A percentile compares a stretch with the other conserved stretches of the same genome.
These are phyloP conservation scores for Leucoraja ocellata DNA, from an alignment of 2,797 vertebrate species.

Conservation along the genomic window DNA sequence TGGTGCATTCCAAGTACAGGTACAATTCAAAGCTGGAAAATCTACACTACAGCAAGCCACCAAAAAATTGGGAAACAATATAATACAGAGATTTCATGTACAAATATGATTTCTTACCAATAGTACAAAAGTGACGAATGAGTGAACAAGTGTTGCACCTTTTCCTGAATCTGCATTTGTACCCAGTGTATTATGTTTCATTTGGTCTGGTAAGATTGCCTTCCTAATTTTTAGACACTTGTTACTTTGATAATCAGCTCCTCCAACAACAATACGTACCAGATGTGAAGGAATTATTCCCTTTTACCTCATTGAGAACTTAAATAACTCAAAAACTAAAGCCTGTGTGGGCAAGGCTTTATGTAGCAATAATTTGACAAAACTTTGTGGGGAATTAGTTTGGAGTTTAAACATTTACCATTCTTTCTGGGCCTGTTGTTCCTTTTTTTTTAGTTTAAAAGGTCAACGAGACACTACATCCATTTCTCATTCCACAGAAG, in stretches of 20 bases:
- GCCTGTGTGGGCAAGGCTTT: background rate
- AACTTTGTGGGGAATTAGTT: background rate
- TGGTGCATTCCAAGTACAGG: slow-evolving; percentile 16
- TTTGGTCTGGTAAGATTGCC: background rate
- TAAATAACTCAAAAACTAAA: background rate
- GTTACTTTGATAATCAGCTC: background rate
- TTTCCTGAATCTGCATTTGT: slow-evolving; percentile 19
- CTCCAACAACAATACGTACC: background rate
- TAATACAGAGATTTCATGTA: slow-evolving; percentile 33
- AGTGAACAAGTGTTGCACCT: slow-evolving; percentile 12
- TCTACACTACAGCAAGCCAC: slow-evolving; percentile 37
- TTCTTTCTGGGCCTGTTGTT: background rate
- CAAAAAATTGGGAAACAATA: slow-evolving; percentile 28
- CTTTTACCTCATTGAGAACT: background rate
- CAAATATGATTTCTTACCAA: slow-evolving; percentile 27
- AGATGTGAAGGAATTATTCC: background rate
- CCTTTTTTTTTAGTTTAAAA: background rate
- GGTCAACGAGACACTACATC: too few relatives aligned
- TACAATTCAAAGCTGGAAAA: slow-evolving; percentile 30
- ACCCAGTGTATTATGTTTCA: background rate
- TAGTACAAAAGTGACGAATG: slow-evolving; percentile 30
- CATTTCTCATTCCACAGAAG: too few relatives aligned
- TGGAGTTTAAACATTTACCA: background rate
- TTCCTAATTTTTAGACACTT: background rate
- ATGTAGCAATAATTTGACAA: background rate